Evolutionary conservation across 2,888 invertebrate genomes (phyloP).

Genomic region (Pachymerium ferrugineum): DNA sequence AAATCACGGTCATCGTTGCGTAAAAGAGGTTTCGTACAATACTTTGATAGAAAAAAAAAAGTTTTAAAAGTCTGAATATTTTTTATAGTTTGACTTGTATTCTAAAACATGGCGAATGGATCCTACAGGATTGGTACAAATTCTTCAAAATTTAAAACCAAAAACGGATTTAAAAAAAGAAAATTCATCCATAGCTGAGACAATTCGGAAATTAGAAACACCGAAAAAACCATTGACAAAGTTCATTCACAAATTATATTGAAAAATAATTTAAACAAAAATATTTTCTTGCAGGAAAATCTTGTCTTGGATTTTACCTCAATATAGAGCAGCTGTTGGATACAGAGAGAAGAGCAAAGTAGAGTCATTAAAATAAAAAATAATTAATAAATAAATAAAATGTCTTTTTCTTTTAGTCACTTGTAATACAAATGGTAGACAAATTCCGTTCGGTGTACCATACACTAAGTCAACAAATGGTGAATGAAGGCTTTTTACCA

Average conservation of each 20-base stretch:
- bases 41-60: neutral
- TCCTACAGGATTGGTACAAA: slow-evolving; percentile 57
- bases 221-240: slow-evolving; percentile 32
- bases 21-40: slow-evolving; percentile 52
- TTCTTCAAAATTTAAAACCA: slow-evolving; percentile 55
- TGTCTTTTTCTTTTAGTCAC: slow-evolving; percentile 31
- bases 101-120: slow-evolving; percentile 62
- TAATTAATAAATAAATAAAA: neutral
- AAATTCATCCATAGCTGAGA: slow-evolving; percentile 37
- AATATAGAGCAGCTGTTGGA: slow-evolving; percentile 32
- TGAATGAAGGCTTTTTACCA: slow-evolving; percentile 59
- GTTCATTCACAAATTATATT: neutral
- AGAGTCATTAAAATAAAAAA: neutral
- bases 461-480: slow-evolving; percentile 56
- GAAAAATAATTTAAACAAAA: neutral
- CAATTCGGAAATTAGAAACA: slow-evolving; percentile 40
- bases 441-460: slow-evolving; percentile 58
- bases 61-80: neutral
- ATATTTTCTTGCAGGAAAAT: slow-evolving; percentile 37
- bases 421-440: slow-evolving; percentile 53
- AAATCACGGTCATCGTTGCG: slow-evolving; percentile 63
- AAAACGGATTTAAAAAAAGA: slow-evolving; percentile 34
- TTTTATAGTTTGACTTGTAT: slow-evolving; percentile 61
- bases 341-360: slow-evolving; percentile 34
- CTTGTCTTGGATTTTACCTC: neutral